phyloP scores from a whole-genome alignment of 1,140 invertebrate species.

The Eumaeus atala region DNA sequence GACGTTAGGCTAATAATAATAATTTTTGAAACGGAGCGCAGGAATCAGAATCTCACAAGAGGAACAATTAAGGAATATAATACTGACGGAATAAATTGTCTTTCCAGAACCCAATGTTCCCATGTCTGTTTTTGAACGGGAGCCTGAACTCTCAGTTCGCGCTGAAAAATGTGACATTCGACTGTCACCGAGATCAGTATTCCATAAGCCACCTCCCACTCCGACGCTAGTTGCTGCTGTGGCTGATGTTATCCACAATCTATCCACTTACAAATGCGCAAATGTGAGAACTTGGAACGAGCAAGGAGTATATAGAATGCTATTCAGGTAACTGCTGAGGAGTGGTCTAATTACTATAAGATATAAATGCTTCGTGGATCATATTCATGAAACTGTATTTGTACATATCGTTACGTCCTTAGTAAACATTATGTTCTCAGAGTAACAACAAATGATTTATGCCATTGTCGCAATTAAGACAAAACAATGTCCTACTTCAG shows the following conservation, averaged over 20 bases:
- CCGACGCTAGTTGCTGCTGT: conserved; percentile 36
- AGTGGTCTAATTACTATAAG: no score
- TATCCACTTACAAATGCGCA: conserved; percentile 36
- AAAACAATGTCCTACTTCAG: no score
- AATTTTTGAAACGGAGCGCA: no score
- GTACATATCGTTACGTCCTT: no score
- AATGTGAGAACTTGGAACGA: conserved; percentile 53
- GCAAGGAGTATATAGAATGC: conserved; percentile 44
- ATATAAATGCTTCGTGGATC: no score
- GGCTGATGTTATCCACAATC: conserved; percentile 46
- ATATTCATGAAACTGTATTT: no score
- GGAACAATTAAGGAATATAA: background rate
- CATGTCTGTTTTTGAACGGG: conserved; percentile 45
- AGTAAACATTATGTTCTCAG: no score
- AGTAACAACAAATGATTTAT: no score
- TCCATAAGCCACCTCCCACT: conserved; percentile 39
- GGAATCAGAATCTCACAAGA: background rate
- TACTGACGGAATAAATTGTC: conserved; percentile 1
- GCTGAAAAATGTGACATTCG: conserved; percentile 41
- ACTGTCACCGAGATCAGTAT: conserved; percentile 25
- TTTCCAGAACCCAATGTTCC: conserved; percentile 56
- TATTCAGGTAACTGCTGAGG: conserved; percentile 45
- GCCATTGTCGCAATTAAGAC: no score
- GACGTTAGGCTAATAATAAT: no score
- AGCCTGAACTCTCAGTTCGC: conserved; percentile 49